A percentile compares a stretch with the other conserved stretches of the same genome.
phyloP scores from a whole-genome alignment of 2,888 invertebrate species.

The Diarsia dahlii region DNA sequence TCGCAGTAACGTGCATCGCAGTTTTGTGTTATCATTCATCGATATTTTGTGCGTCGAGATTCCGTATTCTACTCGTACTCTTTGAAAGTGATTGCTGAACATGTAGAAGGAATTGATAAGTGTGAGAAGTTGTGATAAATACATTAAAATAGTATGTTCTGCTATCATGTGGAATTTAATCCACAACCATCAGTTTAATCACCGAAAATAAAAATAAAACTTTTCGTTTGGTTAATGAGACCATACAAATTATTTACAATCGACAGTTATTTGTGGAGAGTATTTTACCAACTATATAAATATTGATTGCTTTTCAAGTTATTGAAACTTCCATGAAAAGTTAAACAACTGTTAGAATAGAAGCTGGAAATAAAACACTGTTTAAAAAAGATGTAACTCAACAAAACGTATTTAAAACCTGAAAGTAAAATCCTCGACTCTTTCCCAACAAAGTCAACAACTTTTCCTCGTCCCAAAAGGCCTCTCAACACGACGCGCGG shows the following conservation, averaged over 20 bases:
- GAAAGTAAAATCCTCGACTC: constrained; percentile 32
- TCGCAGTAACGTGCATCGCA: too few relatives aligned
- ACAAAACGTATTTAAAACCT: constrained; percentile 7
- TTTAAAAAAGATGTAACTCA: constrained; percentile 5
- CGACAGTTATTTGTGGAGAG: too few relatives aligned
- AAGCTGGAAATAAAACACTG: not conserved
- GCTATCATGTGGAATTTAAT: not conserved
- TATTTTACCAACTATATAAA: not conserved
- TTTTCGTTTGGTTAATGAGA: not conserved
- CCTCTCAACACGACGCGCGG: constrained; percentile 70
- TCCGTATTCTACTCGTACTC: too few relatives aligned
- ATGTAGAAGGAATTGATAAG: not conserved
- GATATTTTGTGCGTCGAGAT: too few relatives aligned
- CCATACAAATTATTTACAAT: not conserved
- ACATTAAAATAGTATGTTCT: not conserved
- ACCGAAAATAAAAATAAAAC: not conserved
- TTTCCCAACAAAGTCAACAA: constrained; percentile 65
- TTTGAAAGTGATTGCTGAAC: not conserved
- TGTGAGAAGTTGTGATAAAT: not conserved
- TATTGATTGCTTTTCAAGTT: not conserved
- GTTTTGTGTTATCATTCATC: too few relatives aligned
- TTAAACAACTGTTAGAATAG: not conserved
- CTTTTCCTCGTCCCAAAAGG: constrained; percentile 69
- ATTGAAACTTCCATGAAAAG: not conserved
- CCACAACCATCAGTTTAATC: not conserved